Conservation (phyloP, 1,140 invertebrate species). For the Pseudomyrmex pallidus region DNA sequence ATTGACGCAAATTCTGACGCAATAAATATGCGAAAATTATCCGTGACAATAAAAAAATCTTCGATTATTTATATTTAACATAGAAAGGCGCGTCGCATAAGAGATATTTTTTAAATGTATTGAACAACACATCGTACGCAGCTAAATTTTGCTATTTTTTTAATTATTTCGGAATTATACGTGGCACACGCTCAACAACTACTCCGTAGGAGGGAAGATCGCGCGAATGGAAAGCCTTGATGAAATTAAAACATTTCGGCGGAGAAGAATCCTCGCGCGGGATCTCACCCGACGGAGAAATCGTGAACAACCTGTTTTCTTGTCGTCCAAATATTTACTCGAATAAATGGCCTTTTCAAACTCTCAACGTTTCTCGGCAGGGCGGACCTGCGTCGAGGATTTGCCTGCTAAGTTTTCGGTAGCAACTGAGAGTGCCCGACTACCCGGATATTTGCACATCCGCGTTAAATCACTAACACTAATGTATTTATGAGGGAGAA, state of each 20-base stretch:
- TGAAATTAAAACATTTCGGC: slow-evolving; percentile 8
- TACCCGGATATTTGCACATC: slow-evolving; percentile 59
- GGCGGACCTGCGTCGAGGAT: slow-evolving; percentile 13
- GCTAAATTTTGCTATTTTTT: neutral
- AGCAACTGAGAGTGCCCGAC: slow-evolving; percentile 51
- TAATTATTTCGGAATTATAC: neutral
- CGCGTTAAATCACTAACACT: slow-evolving; percentile 61
- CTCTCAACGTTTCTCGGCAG: slow-evolving; percentile 6
- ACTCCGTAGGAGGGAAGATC: neutral
- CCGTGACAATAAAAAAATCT: neutral
- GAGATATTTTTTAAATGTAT: neutral
- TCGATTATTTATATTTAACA: neutral
- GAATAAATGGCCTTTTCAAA: slow-evolving; percentile 56
- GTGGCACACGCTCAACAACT: no score
- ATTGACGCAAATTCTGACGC: slow-evolving; percentile 15
- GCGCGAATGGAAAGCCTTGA: neutral
- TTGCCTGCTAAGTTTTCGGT: slow-evolving; percentile 52
- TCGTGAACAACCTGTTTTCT: slow-evolving; percentile 33
- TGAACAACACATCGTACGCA: neutral
- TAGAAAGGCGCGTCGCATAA: neutral
- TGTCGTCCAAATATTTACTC: slow-evolving; percentile 55
- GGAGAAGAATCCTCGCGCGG: neutral
- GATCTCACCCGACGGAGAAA: neutral
- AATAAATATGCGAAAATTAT: neutral
- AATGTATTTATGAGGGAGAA: slow-evolving; percentile 60